These are phyloP conservation scores for Gymnothorax reevesii DNA, from an alignment of 2,797 vertebrate genomes.

Conservation along the genomic window DNA sequence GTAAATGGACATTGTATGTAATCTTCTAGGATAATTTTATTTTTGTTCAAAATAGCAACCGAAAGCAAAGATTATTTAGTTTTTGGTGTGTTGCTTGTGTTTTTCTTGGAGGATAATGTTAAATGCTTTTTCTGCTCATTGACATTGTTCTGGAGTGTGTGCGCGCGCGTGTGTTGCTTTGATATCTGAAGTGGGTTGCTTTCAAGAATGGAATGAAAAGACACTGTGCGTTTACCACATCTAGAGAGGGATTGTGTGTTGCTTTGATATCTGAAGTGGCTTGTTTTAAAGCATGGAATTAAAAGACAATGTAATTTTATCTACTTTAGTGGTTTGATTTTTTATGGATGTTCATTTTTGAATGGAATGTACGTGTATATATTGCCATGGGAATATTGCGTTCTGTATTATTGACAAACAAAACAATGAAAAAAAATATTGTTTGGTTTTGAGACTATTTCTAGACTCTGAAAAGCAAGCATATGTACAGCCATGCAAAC, in stretches of 20 bases:
- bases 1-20: not conserved
- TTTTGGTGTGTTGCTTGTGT: conserved; percentile 4
- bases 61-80: conserved; percentile 7
- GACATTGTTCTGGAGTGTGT: conserved; percentile 5
- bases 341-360: conserved; percentile 10
- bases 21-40: conserved; percentile 11
- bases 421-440: not conserved
- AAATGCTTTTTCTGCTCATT: not conserved
- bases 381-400: not conserved
- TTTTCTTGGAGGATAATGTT: conserved; percentile 24
- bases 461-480: not conserved
- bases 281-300: conserved; percentile 12
- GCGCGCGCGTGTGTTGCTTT: conserved; percentile 8
- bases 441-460: not conserved
- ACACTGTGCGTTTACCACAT: no score
- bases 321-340: conserved; percentile 11
- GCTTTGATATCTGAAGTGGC: conserved; percentile 19
- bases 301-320: conserved; percentile 7
- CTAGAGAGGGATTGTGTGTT: not conserved
- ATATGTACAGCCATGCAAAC: no score
- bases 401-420: not conserved
- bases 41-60: not conserved
- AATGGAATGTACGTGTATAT: not conserved
- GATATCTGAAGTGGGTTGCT: conserved; percentile 8
- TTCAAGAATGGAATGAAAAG: conserved; percentile 19